Evolutionary conservation across 2,888 invertebrate species (phyloP).

Genomic region (Tolmerus cingulatus): DNA sequence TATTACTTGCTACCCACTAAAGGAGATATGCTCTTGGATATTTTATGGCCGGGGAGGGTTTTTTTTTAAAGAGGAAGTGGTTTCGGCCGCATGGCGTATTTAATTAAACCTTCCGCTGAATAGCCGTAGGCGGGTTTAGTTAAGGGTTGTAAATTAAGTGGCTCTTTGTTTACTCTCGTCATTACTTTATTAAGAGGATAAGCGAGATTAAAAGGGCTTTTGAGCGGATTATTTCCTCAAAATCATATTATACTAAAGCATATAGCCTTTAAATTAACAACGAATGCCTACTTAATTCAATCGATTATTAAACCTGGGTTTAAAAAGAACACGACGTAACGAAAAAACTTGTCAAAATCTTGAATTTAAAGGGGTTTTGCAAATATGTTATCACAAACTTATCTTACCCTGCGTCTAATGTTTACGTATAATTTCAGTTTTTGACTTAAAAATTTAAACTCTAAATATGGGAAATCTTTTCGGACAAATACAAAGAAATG

Average conservation of each 20-base stretch:
- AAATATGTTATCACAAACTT: too few species aligned
- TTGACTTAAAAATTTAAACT: too few species aligned
- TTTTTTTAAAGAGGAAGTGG: neutral
- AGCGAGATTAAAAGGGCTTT: neutral
- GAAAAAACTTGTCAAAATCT: too few species aligned
- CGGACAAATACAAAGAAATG: too few species aligned
- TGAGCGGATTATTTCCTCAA: neutral
- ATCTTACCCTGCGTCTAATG: too few species aligned
- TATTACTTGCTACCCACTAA: neutral
- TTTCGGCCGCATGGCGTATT: neutral
- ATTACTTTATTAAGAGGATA: neutral
- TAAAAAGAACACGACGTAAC: too few species aligned
- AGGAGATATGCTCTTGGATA: neutral
- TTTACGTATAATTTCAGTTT: too few species aligned
- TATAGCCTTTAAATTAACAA: neutral
- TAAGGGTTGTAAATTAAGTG: neutral
- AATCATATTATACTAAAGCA: neutral
- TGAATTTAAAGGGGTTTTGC: too few species aligned
- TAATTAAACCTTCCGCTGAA: neutral
- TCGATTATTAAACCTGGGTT: neutral
- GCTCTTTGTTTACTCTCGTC: neutral
- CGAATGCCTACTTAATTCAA: neutral
- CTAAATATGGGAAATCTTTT: too few species aligned
- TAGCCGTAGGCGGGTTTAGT: neutral
- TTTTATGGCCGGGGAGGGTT: neutral